Base-by-base conservation (phyloP, 2,888 invertebrate genomes). In the Drosophila barbarae region DNA sequence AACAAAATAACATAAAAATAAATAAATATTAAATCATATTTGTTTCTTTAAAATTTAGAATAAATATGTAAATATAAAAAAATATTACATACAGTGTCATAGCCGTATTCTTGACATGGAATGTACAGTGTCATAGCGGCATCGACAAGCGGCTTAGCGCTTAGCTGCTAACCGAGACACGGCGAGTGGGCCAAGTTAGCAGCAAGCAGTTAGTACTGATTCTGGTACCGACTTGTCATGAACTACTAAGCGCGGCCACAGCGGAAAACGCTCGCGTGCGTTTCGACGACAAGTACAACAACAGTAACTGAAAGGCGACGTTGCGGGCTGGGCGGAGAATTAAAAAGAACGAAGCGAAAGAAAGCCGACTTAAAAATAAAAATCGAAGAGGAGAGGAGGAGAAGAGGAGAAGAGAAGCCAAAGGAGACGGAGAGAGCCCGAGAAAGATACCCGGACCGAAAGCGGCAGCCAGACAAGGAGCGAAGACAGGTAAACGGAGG, bases 231-330 rank as follows among this genome's bases (percentile, higher is more conserved):
- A 72, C 77, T 69, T 69, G 73, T 72, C 76, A 84, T 70, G 63
- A 67, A 36, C 41, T 44, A 73, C 41, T 61, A 73, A 73, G 64
- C 75, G 67, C 81, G 81, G 69, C 60, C 61, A 71, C 57, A 70
- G 70, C 82, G 82, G 72, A 81, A 61, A 64, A 76, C 76, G 77
- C 59, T 83, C 76, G 85, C 79, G 84, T 81, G 74, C 69, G 76
- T 64, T 71, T 69, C 41, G 49, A 36, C 30, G 54, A 66, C 61
- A 35, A 63, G 49, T 39, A 72, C 41, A 70, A 60, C 64, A 34
- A 23, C 23, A 54, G 55, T 23, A 21, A 42, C 59, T 59, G 60
- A 59, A 59, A 59, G 23, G 42, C 60, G 54, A 63, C 64, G 70
- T 65, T 72, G 57, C 61, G 72, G 73, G 44, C 38, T 34, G 53